A percentile compares a stretch with the other conserved stretches of the same genome.
These are phyloP conservation scores for Xerus inauris DNA, from an alignment of 2,113 vertebrate genomes.

Conservation along the genomic window DNA sequence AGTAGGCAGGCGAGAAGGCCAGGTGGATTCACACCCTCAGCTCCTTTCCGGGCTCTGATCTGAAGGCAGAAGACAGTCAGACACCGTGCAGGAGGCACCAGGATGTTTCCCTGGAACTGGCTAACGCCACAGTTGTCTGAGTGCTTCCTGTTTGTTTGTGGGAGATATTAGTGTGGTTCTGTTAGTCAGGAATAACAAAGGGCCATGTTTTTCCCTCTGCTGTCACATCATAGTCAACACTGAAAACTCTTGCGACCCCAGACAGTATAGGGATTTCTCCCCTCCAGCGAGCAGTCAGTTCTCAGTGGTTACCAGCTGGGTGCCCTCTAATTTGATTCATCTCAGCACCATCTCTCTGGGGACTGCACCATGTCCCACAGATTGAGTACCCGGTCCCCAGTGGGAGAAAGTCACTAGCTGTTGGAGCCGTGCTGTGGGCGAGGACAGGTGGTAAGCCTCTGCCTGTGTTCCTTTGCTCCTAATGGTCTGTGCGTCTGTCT, in stretches of 20 bases:
- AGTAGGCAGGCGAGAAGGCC: neutral
- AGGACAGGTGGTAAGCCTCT: fast-evolving
- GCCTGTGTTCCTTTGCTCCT: neutral
- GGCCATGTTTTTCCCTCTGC: neutral
- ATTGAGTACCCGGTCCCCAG: too few species aligned
- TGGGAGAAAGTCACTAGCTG: neutral
- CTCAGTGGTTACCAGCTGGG: too few species aligned
- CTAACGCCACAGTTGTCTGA: neutral
- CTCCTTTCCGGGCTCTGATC: neutral
- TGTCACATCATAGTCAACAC: neutral
- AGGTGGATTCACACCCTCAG: fast-evolving
- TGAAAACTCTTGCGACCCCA: too few species aligned
- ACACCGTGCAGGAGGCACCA: neutral
- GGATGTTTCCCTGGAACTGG: neutral
- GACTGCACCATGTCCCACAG: neutral
- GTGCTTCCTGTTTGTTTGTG: too few species aligned
- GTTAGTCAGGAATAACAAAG: neutral
- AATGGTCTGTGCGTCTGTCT: fast-evolving
- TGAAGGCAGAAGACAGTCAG: neutral
- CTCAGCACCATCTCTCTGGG: neutral
- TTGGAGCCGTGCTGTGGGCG: neutral
- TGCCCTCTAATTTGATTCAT: neutral
- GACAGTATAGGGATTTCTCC: too few species aligned
- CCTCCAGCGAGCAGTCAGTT: too few species aligned
- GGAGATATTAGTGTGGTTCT: neutral